Base-by-base conservation (phyloP, 1,140 invertebrate genomes). In the Neuroterus valhalla region DNA sequence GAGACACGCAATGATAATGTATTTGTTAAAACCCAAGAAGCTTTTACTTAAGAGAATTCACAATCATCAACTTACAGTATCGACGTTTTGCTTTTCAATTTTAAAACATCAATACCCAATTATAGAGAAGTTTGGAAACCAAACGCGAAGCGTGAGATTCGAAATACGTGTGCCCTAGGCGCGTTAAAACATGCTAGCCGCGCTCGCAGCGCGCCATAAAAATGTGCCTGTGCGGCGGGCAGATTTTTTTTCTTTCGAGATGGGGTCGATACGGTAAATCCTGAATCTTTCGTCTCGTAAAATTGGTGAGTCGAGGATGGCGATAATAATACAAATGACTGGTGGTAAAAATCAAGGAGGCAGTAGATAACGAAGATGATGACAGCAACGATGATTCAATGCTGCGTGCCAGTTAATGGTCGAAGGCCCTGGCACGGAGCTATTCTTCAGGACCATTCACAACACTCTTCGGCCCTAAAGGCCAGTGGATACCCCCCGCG, bases 381-480 rank as follows among this genome's bases (percentile, higher is more conserved):
- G 87, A 89, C 87, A 89, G 87, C 84, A 87, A 87, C 83, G 85
- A 89, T 88, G 87, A 88, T 88, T 88, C 87, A 89, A 86, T 82
- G 84, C 75, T 74, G 70, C 78, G 80, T 78, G 81, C 78, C 81
- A 82, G 82, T 87, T 88, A 87, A 87, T 88, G 83, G 84, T 83
- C 84, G 80, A 79, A 78, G 77, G 77, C 70, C 71, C 74, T 74
- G 70, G 66, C 75, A 44, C 77, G 72, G 74, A 77, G 83, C 81
- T 88, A 88, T 87, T 87, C 79, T 80, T 80, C 70, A 78, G 79
- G 72, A 68, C 76, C 79, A 81, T 81, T 81, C 79, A 88, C 83
- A 83, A 87, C 80, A 77, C 81, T 78, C 74, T 70, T 67, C 66
- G 74, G 52, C 71, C 73, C 71, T 73, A 26, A 71, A 75, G 77